phyloP scores from a whole-genome alignment of 64 coral and sea anemone genomes.

The Orbicella faveolata region DNA sequence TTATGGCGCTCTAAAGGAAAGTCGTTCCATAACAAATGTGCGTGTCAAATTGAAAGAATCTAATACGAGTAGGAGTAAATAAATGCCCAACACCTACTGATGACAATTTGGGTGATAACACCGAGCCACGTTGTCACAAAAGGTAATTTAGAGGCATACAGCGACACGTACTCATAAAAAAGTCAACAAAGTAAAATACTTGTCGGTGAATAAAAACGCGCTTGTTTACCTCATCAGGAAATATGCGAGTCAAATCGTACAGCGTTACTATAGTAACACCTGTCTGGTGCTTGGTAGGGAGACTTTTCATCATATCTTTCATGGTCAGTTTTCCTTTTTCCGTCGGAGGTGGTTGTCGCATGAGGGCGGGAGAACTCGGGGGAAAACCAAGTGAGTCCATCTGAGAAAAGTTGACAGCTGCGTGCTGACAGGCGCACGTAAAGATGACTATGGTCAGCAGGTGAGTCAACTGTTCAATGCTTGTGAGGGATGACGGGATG shows the following conservation, averaged over 20 bases:
- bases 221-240: slow-evolving; percentile 80
- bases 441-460: slow-evolving; percentile 77
- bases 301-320: slow-evolving; percentile 72
- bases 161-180: background rate
- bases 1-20: no score
- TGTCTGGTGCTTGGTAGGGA: slow-evolving; percentile 77
- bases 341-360: slow-evolving; percentile 78
- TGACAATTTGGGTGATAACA: no score
- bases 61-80: no score
- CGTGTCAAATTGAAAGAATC: no score
- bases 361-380: slow-evolving; percentile 72
- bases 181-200: background rate
- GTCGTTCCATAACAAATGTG: no score
- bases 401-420: slow-evolving; percentile 87
- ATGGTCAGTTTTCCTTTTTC: slow-evolving; percentile 57
- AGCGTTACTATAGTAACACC: slow-evolving; percentile 70
- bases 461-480: slow-evolving; percentile 58
- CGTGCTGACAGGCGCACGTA: slow-evolving; percentile 80
- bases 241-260: slow-evolving; percentile 59
- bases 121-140: no score
- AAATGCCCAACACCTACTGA: no score
- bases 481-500: slow-evolving; percentile 37
- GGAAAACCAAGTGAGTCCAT: slow-evolving; percentile 70
- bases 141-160: no score
- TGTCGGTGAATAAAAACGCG: background rate